Evolutionary conservation across 2,888 invertebrate genomes (phyloP).

Genomic region (Fissipunctia ypsillon): DNA sequence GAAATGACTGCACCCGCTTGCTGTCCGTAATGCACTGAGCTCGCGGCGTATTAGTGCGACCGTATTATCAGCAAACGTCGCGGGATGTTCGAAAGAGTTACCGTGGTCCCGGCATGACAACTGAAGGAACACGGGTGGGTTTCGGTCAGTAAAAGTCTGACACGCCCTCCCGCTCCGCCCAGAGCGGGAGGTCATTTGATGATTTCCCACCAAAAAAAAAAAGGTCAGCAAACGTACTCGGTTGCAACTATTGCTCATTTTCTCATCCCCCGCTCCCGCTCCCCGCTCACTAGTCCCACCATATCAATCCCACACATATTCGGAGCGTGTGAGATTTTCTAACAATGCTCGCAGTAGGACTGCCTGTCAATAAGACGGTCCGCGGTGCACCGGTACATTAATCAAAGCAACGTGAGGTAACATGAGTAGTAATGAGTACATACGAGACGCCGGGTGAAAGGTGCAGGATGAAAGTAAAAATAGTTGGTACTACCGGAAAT

Average conservation of each 20-base stretch:
- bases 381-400: constrained; percentile 64
- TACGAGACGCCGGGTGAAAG: constrained; percentile 55
- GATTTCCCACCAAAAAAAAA: no score
- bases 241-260: neutral
- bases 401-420: constrained; percentile 64
- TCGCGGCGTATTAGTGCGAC: no score
- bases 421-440: constrained; percentile 40
- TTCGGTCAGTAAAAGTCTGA: no score
- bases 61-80: no score
- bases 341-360: constrained; percentile 68
- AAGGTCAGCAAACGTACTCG: no score
- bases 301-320: constrained; percentile 34
- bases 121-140: no score
- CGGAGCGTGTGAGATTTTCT: constrained; percentile 66
- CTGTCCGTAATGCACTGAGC: no score
- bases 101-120: no score
- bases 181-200: no score
- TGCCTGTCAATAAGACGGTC: constrained; percentile 66
- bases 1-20: no score
- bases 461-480: constrained; percentile 38
- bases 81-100: no score
- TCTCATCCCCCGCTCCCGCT: neutral
- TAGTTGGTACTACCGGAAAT: constrained; percentile 12
- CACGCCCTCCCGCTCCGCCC: no score
- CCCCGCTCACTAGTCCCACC: constrained; percentile 18